Conservation (phyloP, 2,888 invertebrate genomes). For the Anthrax anthrax region DNA sequence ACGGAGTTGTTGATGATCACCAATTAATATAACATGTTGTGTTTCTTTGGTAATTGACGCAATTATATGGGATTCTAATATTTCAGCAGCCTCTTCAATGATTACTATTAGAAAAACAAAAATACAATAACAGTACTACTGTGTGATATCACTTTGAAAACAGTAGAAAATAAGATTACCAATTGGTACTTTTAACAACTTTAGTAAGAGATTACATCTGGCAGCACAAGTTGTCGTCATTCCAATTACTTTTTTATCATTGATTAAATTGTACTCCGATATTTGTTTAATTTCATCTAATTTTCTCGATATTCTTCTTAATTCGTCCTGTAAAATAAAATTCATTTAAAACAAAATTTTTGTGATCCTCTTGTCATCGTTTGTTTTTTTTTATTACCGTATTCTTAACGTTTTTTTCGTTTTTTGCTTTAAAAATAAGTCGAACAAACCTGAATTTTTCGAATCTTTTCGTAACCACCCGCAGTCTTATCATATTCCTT, state of each 20-base stretch:
- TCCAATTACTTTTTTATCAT: constrained; percentile 45
- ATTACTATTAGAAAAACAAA: constrained; percentile 39
- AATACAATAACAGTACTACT: no score
- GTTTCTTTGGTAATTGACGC: constrained; percentile 56
- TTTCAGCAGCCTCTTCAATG: constrained; percentile 83
- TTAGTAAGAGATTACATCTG: constrained; percentile 45
- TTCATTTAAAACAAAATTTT: no score
- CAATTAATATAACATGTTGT: constrained; percentile 72
- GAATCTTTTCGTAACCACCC: constrained; percentile 20
- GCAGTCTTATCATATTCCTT: constrained; percentile 26
- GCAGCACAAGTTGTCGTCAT: constrained; percentile 70
- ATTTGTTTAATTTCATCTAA: constrained; percentile 40
- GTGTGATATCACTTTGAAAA: no score
- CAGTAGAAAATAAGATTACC: constrained; percentile 31
- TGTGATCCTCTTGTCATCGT: no score
- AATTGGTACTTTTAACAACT: constrained; percentile 45
- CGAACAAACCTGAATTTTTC: constrained; percentile 15
- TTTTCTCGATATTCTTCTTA: constrained; percentile 26
- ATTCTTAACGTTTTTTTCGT: background rate
- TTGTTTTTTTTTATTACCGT: no score
- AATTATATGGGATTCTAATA: constrained; percentile 71
- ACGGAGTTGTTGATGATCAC: constrained; percentile 71
- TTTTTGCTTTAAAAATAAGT: background rate
- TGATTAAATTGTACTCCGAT: constrained; percentile 42
- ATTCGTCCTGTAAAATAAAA: constrained; percentile 11